Evolutionary conservation across 2,888 invertebrate genomes (phyloP).

Genomic region (Monoplex corrugatus): DNA sequence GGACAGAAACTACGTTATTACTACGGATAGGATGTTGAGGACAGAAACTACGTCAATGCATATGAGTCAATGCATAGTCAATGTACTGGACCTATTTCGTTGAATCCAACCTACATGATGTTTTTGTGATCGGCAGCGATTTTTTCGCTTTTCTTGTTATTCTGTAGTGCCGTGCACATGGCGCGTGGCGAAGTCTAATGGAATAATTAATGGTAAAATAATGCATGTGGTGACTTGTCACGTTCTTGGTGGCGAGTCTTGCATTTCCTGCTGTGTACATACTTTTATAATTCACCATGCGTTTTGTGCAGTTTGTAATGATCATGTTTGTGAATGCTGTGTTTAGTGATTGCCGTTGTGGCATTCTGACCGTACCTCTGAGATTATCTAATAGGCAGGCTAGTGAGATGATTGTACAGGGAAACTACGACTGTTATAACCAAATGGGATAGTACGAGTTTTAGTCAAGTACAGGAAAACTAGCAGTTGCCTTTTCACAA

Average conservation of each 20-base stretch:
- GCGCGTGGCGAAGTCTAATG: background rate
- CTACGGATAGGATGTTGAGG: too few relatives aligned
- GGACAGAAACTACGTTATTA: background rate
- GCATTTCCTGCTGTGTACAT: background rate
- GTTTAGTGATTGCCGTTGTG: background rate
- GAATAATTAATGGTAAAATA: too few relatives aligned
- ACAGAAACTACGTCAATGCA: background rate
- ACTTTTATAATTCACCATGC: background rate
- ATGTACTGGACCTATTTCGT: background rate
- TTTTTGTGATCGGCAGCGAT: constrained; percentile 34
- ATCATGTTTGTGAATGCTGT: background rate
- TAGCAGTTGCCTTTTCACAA: too few relatives aligned
- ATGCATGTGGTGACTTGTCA: background rate
- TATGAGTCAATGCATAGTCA: too few relatives aligned
- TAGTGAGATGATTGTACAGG: too few relatives aligned
- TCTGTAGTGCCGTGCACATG: background rate
- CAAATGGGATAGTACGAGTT: too few relatives aligned
- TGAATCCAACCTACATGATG: background rate
- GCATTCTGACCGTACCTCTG: too few relatives aligned
- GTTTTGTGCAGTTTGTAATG: background rate
- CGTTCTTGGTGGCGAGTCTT: background rate
- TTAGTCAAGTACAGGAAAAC: too few relatives aligned
- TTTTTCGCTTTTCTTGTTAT: background rate
- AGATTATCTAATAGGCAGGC: too few relatives aligned
- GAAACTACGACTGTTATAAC: too few relatives aligned